Conservation (phyloP, 2,797 vertebrate genomes). For the Onychomys torridus region DNA sequence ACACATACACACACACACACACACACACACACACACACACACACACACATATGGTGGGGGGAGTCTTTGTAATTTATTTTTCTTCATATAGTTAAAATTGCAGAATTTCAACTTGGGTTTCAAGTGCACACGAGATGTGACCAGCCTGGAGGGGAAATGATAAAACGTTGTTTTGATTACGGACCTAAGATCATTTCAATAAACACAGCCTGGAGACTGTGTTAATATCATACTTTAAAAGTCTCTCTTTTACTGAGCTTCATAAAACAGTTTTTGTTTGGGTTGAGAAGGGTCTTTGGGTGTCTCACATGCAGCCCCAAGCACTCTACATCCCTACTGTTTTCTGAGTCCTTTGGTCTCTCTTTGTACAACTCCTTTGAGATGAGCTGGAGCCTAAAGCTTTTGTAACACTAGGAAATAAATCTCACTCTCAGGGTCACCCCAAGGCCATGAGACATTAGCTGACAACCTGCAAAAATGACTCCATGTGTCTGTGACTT, state of each 20-base stretch:
- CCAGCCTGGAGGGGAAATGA: conserved; percentile 76
- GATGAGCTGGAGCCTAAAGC: conserved; percentile 31
- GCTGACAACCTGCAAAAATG: conserved; percentile 62
- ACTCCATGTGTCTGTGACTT: conserved; percentile 54
- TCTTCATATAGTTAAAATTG: conserved; percentile 84
- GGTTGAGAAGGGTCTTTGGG: conserved; percentile 50
- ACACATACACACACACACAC: conserved; percentile 73
- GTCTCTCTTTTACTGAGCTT: conserved; percentile 61
- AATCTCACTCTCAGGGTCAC: conserved; percentile 71
- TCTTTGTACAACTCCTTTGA: conserved; percentile 48
- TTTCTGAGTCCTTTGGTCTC: conserved; percentile 47
- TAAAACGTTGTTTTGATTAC: conserved; percentile 83
- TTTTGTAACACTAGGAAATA: conserved; percentile 56
- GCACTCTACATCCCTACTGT: not conserved
- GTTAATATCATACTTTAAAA: conserved; percentile 64
- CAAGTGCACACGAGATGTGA: conserved; percentile 81
- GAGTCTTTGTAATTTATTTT: conserved; percentile 83
- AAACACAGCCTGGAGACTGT: conserved; percentile 75
- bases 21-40: conserved; percentile 54
- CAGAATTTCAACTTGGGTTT: conserved; percentile 84
- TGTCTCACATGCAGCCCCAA: not conserved
- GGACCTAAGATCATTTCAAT: conserved; percentile 79
- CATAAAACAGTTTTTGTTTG: conserved; percentile 66
- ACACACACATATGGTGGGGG: not conserved
- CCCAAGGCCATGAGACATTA: conserved; percentile 67